Base-by-base conservation (phyloP, 2,888 invertebrate genomes). In the Abrostola triplasia region DNA sequence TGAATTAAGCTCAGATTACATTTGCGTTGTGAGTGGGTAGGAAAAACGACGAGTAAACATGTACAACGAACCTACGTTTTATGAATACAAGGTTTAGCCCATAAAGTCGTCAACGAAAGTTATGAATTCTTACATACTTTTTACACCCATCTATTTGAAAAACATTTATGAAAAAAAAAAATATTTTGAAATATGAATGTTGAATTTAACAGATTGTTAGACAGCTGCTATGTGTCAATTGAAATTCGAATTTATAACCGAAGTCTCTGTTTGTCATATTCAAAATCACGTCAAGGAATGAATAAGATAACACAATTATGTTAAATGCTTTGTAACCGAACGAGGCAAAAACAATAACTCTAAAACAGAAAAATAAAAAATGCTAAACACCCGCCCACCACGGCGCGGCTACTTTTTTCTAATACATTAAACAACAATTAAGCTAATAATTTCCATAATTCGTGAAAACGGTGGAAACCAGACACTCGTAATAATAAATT, bases 401-500 rank as follows among this genome's bases (percentile, higher is more conserved):
- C n/a, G 51, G 41, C 7, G 50, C 40, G 5, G 13, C 12, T 53
- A 59, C 35, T 47, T 47, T 35, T 55, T 79, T 76, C 60, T 63
- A 69, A 67, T 63, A 76, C 67, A 65, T 76, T 78, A 68, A 75
- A 76, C 64, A 68, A 78, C 64, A 75, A 76, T 76, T 75, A 78
- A 11, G 42, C n/a, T 71, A 65, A 70, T 76, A 67, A 76, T 73
- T 77, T 64, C 63, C 64, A 67, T 80, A 77, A 80, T 76, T 72
- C 71, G 68, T 64, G 72, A 76, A 77, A 83, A 81, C 67, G 67
- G 50, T 52, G 44, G 57, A 9, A 48, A 56, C 38, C 60, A 64
- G 77, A 82, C 80, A 79, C 79, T 81, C 75, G 77, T 82, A 79
- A 83, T 80, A 86, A 87, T 86, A 88, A 90, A 89, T 88, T 84